Evolutionary conservation across 2,888 invertebrate species (phyloP).

Genomic region (Hyles lineata): DNA sequence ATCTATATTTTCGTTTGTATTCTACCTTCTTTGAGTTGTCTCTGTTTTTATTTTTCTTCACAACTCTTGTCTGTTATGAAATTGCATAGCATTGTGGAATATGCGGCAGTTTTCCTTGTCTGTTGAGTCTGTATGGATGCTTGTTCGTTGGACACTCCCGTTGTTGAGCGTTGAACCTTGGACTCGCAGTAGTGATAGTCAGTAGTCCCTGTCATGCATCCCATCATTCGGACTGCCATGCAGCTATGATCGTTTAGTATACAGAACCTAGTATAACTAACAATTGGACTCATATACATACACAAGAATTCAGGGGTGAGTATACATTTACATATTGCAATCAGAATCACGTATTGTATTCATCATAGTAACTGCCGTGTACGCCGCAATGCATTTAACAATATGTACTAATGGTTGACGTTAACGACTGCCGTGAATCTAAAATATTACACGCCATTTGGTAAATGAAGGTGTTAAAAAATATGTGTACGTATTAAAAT

Average conservation of each 20-base stretch:
- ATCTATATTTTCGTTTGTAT: conserved; percentile 64
- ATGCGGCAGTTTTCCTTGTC: conserved; percentile 74
- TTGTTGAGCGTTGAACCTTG: conserved; percentile 59
- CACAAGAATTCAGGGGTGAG: neutral
- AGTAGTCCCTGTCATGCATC: conserved; percentile 74
- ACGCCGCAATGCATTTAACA: conserved; percentile 77
- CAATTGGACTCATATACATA: neutral
- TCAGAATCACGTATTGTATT: conserved; percentile 16
- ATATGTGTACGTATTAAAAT: conserved; percentile 39
- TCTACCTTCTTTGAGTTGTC: conserved; percentile 58
- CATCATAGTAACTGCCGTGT: conserved; percentile 64
- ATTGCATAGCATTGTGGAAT: conserved; percentile 82
- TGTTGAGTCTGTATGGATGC: conserved; percentile 57
- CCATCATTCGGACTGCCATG: conserved; percentile 60
- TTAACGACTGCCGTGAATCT: conserved; percentile 46
- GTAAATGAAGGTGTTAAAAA: conserved; percentile 27
- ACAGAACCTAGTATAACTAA: conserved; percentile 34
- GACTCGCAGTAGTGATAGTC: conserved; percentile 65
- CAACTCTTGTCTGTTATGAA: conserved; percentile 73
- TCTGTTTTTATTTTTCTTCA: conserved; percentile 56
- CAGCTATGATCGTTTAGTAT: conserved; percentile 40
- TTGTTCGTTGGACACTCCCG: conserved; percentile 58
- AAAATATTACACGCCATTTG: conserved; percentile 39
- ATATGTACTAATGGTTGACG: conserved; percentile 78
- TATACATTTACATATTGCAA: conserved; percentile 20